Percentiles rank a stretch among this genome's conserved stretches.
phyloP scores from a whole-genome alignment of 2,888 invertebrate species.

The Trachelus stipa region DNA sequence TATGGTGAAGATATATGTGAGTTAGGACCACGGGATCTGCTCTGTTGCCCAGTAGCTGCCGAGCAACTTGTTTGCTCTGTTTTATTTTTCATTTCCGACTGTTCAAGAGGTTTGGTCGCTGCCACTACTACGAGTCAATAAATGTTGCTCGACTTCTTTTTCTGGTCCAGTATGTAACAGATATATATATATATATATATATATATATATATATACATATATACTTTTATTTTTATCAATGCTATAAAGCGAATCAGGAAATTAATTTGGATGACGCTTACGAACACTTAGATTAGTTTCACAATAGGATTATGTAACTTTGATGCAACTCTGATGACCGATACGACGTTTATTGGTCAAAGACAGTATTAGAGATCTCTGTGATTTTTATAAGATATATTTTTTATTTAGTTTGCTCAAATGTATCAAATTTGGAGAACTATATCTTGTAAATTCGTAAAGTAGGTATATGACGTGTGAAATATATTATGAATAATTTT shows the following conservation, averaged over 20 bases:
- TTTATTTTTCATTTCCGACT: not conserved
- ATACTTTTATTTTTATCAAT: not conserved
- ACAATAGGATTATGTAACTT: not conserved
- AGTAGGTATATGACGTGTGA: not conserved
- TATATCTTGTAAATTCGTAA: not conserved
- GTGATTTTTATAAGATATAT: not conserved
- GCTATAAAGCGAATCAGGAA: not conserved
- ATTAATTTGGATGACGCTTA: not conserved
- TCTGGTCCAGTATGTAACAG: not conserved
- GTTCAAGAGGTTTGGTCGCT: not conserved
- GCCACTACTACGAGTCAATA: not conserved
- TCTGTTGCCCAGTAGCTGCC: not conserved
- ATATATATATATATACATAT: not conserved
- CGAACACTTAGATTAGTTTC: not conserved
- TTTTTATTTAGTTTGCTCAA: not conserved
- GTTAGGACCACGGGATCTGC: not conserved
- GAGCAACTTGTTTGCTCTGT: slow-evolving; percentile 4
- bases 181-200: not conserved
- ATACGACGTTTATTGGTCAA: not conserved
- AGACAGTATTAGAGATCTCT: not conserved
- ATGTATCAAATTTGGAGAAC: not conserved
- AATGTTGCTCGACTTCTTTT: not conserved
- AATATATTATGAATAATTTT: not conserved
- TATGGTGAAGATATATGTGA: slow-evolving; percentile 1
- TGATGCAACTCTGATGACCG: too few species aligned